Evolutionary conservation across 64 coral and sea anemone species (phyloP).

Genomic region (Actinia tenebrosa): DNA sequence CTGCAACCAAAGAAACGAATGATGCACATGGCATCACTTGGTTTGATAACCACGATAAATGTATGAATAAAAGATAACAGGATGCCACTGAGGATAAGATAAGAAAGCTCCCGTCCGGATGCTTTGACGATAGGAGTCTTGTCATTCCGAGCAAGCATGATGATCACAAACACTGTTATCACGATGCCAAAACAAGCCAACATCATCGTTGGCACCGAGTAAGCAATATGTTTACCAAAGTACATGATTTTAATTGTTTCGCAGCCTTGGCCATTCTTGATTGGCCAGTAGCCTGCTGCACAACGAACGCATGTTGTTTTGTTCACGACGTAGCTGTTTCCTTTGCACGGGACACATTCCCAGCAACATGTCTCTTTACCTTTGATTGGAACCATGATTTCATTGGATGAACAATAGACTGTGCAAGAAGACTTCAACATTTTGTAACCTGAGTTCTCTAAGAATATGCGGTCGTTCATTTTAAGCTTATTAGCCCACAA

Average conservation of each 20-base stretch:
- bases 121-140: conserved; percentile 88
- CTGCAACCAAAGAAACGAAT: conserved; percentile 55
- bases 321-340: conserved; percentile 69
- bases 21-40: conserved; percentile 38
- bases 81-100: conserved; percentile 76
- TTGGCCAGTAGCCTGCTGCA: conserved; percentile 73
- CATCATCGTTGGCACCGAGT: conserved; percentile 42
- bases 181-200: conserved; percentile 63
- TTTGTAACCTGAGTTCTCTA: conserved; percentile 8
- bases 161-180: conserved; percentile 52
- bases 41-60: conserved; percentile 64
- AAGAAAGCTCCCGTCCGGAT: conserved; percentile 75
- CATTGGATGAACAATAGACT: conserved; percentile 38
- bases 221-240: conserved; percentile 56
- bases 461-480: neutral
- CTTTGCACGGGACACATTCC: conserved; percentile 72
- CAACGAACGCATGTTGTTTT: conserved; percentile 58
- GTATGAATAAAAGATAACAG: conserved; percentile 63
- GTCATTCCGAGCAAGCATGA: conserved; percentile 59
- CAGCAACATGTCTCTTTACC: conserved; percentile 87
- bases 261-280: conserved; percentile 31
- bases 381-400: conserved; percentile 57
- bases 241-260: conserved; percentile 49
- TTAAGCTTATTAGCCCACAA: conserved; percentile 64
- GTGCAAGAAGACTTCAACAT: conserved; percentile 55